Percentiles rank a stretch among this genome's conserved stretches.
These are phyloP conservation scores for Zaprionus camerounensis DNA, from an alignment of 1,140 invertebrate genomes.

Conservation along the genomic window DNA sequence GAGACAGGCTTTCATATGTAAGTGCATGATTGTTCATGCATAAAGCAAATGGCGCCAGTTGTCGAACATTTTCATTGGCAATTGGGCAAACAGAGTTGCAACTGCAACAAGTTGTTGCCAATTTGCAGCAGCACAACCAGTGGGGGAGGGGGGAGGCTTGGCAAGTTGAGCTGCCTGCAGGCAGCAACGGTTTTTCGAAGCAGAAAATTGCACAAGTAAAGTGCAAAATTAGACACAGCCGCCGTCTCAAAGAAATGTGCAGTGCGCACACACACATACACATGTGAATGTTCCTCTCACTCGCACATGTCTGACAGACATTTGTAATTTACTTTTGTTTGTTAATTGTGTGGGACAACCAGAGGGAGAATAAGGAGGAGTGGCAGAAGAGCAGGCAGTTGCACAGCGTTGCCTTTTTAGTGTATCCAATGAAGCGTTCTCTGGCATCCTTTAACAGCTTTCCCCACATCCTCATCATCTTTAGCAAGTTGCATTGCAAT, in stretches of 20 bases:
- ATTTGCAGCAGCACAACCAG: slow-evolving; percentile 24
- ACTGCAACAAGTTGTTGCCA: slow-evolving; percentile 52
- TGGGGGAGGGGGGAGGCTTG: neutral
- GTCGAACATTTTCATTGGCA: slow-evolving; percentile 58
- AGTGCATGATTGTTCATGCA: slow-evolving; percentile 56
- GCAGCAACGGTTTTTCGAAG: slow-evolving; percentile 40
- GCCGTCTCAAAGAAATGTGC: slow-evolving; percentile 51
- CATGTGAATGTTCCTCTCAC: neutral
- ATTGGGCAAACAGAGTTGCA: slow-evolving; percentile 50
- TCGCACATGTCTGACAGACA: slow-evolving; percentile 22
- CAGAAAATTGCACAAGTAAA: slow-evolving; percentile 66
- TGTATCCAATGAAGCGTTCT: slow-evolving; percentile 14
- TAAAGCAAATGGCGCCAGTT: slow-evolving; percentile 60
- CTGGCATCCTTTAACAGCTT: neutral
- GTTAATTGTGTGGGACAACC: slow-evolving; percentile 44
- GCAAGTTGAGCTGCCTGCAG: slow-evolving; percentile 28
- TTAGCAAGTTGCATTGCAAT: slow-evolving; percentile 1
- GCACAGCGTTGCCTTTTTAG: neutral
- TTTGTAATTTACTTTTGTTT: slow-evolving; percentile 60
- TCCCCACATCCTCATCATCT: slow-evolving; percentile 5
- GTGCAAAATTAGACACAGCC: slow-evolving; percentile 58
- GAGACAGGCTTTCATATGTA: slow-evolving; percentile 11
- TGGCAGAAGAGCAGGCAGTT: neutral
- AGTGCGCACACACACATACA: slow-evolving; percentile 25
- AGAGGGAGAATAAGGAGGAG: neutral